Conservation (phyloP, 2,797 vertebrate species). For the Sphenopsis melanotis region DNA sequence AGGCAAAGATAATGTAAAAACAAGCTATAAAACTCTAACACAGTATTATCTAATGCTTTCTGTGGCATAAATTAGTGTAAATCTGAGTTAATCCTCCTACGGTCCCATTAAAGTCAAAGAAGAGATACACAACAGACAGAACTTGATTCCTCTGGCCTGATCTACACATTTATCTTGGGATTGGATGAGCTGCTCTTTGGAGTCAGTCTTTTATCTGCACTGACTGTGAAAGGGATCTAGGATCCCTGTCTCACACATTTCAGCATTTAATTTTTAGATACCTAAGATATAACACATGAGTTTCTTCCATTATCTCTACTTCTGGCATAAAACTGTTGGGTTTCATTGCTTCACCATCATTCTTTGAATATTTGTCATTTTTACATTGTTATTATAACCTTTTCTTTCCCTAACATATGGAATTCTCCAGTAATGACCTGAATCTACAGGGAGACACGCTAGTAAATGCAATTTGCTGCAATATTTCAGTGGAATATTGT, state of each 20-base stretch:
- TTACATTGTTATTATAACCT: conserved; percentile 17
- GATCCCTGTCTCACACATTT: background rate
- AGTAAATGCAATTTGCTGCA: background rate
- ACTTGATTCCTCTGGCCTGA: background rate
- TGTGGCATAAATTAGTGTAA: background rate
- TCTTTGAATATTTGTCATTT: conserved; percentile 36
- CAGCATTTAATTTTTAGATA: background rate
- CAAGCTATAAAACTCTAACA: background rate
- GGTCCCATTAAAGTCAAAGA: background rate
- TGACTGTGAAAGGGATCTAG: background rate
- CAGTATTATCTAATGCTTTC: background rate
- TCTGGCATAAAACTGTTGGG: background rate
- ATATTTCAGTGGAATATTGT: background rate
- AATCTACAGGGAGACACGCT: background rate
- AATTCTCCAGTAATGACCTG: background rate
- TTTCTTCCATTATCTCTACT: background rate
- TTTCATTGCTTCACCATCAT: background rate
- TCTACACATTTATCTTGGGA: background rate
- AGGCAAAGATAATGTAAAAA: background rate
- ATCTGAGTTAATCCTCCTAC: background rate
- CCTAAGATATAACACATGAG: background rate
- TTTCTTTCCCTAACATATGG: background rate
- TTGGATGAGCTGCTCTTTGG: background rate
- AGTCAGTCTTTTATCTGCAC: background rate
- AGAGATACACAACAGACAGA: background rate